These are phyloP conservation scores for Hesperia comma DNA, from an alignment of 2,888 invertebrate genomes.

Conservation along the genomic window DNA sequence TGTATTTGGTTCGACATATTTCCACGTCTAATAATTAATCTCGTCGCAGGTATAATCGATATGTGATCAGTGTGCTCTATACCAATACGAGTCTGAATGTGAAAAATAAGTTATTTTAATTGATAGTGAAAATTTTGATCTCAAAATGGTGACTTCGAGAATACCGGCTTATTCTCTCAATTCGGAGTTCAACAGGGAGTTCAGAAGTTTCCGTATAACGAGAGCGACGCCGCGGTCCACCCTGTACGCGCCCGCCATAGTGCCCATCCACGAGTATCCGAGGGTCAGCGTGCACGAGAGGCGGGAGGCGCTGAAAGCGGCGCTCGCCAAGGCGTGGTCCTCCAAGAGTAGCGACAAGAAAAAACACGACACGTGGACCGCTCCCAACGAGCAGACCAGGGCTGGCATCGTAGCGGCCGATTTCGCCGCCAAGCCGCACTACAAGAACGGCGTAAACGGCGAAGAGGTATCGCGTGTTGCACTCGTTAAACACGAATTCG, in stretches of 20 bases:
- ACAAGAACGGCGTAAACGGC: constrained; percentile 57
- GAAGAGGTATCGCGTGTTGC: constrained; percentile 73
- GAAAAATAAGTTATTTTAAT: constrained; percentile 58
- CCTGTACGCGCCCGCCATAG: constrained; percentile 81
- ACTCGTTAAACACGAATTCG: constrained; percentile 75
- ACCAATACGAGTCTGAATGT: constrained; percentile 69
- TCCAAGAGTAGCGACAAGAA: constrained; percentile 75
- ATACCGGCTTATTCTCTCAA: constrained; percentile 86
- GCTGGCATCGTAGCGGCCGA: constrained; percentile 68
- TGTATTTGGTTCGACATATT: constrained; percentile 60
- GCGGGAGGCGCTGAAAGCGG: constrained; percentile 79
- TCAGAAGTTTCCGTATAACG: constrained; percentile 83
- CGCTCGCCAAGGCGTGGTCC: constrained; percentile 79
- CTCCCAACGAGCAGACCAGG: constrained; percentile 69
- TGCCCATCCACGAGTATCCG: constrained; percentile 85
- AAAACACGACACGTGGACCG: constrained; percentile 78
- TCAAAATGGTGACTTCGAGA: constrained; percentile 86
- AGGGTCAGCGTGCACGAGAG: constrained; percentile 83
- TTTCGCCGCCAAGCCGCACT: constrained; percentile 64
- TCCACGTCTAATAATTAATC: constrained; percentile 43
- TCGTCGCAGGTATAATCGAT: constrained; percentile 76
- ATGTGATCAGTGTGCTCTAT: constrained; percentile 80
- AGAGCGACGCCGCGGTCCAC: constrained; percentile 79
- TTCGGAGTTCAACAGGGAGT: constrained; percentile 85
- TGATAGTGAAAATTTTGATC: constrained; percentile 77